Base-by-base conservation (phyloP, 2,113 vertebrate genomes). In the Suncus etruscus region DNA sequence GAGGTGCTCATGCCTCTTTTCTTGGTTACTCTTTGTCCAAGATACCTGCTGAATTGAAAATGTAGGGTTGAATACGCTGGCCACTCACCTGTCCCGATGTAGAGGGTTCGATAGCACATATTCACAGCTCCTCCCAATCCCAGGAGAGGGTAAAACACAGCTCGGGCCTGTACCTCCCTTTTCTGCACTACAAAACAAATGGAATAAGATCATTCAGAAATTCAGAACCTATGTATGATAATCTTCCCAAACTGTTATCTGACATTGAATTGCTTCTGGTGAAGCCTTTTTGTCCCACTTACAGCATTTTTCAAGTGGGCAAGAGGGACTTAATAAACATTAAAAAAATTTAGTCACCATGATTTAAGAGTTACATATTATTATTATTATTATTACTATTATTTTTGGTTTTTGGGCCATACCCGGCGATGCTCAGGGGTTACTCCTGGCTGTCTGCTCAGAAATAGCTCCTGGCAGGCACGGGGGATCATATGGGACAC, bases 61-160 rank as follows among this genome's bases (percentile, higher is more conserved):
- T 58, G 70, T 29, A 63, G 48, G 69, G 31, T 48, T 68, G 39
- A 65, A 73, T 1, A 73, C 22, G 54, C 77, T 50, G 83, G 94
- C 45, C 65, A 27, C 97, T 98, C 95, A 99, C 99, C 99, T 97
- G 99, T 99, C 97, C 99, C 99, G 87, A 99, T 99, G 98, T 99
- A 99, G 96, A 99, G 98, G 76, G 99, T 99, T 96, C 99, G 98
- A 92, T 99, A 99, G 97, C 99, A 99, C 99, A 99, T 99, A 97
- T 97, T 99, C 90, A 99, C 98, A 77, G 99, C 98, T 77, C 97
- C 97, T 93, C 98, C 98, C 94, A 98, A 97, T 93, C 98, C 99
- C 93, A 98, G 98, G 78, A 99, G 98, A 10, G 99, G 98, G 96
- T 99, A 99, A 97, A 99, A 99, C 82, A 99, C 98, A 0, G 99